Conservation (phyloP, 2,888 invertebrate species). For the Podabrus alpinus region DNA sequence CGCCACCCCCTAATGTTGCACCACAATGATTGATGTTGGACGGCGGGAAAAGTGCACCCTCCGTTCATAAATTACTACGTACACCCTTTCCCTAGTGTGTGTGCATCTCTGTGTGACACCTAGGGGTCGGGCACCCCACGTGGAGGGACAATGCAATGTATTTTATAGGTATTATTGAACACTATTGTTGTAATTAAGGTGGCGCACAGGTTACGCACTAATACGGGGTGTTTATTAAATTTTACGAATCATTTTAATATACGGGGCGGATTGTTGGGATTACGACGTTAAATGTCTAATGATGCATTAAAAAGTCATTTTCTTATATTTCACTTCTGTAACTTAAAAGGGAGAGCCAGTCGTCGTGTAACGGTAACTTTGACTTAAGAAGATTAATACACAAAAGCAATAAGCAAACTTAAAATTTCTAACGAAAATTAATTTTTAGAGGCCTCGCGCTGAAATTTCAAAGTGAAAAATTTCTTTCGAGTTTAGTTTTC, state of each 20-base stretch:
- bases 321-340: not conserved
- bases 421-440: not conserved
- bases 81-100: conserved; percentile 48
- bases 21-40: conserved; percentile 56
- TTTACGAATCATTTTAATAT: conserved; percentile 1
- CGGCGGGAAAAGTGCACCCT: conserved; percentile 53
- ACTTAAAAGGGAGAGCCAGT: not conserved
- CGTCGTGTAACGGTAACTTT: not conserved
- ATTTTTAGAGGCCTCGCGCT: not conserved
- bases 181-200: conserved; percentile 31
- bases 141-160: conserved; percentile 21
- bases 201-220: conserved; percentile 23
- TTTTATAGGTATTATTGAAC: conserved; percentile 32
- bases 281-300: not conserved
- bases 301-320: not conserved
- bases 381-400: not conserved
- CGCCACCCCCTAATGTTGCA: conserved; percentile 46
- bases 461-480: not conserved
- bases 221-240: conserved; percentile 21
- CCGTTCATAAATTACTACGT: conserved; percentile 53
- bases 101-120: conserved; percentile 27
- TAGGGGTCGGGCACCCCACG: conserved; percentile 21
- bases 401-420: not conserved
- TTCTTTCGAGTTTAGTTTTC: not conserved
- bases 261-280: not conserved